phyloP scores from a whole-genome alignment of 2,113 vertebrate genomes.

The Thomomys bottae region DNA sequence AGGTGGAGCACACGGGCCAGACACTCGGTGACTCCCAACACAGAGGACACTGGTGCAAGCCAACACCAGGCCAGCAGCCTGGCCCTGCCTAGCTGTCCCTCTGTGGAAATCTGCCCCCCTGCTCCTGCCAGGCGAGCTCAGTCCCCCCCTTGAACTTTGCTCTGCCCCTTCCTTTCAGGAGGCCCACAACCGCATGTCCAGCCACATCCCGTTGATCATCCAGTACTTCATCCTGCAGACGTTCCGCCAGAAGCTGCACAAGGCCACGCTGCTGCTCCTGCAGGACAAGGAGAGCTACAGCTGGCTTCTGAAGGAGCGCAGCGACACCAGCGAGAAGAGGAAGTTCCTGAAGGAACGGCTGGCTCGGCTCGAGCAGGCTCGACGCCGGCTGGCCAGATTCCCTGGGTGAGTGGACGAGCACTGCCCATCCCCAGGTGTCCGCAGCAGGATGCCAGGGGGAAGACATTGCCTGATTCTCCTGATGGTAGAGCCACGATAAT shows the following conservation, averaged over 20 bases:
- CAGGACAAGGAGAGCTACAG: slow-evolving; percentile 82
- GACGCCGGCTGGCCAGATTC: slow-evolving; percentile 83
- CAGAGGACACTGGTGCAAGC: background rate
- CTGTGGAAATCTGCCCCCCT: background rate
- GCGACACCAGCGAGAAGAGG: slow-evolving; percentile 84
- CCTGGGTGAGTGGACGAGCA: accelerated
- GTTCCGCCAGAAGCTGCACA: slow-evolving; percentile 83
- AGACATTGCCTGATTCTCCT: background rate
- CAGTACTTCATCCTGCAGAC: slow-evolving; percentile 87
- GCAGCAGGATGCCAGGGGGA: no score
- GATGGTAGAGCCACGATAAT: accelerated
- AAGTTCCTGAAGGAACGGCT: slow-evolving; percentile 79
- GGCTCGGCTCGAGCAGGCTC: slow-evolving; percentile 86
- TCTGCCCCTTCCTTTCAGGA: slow-evolving; percentile 82
- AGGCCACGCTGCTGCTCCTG: slow-evolving; percentile 88
- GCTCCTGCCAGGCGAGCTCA: accelerated
- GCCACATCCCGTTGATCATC: slow-evolving; percentile 91
- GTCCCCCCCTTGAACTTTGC: background rate
- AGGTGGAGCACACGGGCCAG: background rate
- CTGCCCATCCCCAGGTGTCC: accelerated
- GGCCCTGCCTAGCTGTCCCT: no score
- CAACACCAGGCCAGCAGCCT: background rate
- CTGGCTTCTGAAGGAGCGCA: slow-evolving; percentile 87
- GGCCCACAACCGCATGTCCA: slow-evolving; percentile 86
- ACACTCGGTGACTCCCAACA: background rate